A percentile compares a stretch with the other conserved stretches of the same genome.
phyloP scores from a whole-genome alignment of 2,888 invertebrate genomes.

The Hydraecia micacea region DNA sequence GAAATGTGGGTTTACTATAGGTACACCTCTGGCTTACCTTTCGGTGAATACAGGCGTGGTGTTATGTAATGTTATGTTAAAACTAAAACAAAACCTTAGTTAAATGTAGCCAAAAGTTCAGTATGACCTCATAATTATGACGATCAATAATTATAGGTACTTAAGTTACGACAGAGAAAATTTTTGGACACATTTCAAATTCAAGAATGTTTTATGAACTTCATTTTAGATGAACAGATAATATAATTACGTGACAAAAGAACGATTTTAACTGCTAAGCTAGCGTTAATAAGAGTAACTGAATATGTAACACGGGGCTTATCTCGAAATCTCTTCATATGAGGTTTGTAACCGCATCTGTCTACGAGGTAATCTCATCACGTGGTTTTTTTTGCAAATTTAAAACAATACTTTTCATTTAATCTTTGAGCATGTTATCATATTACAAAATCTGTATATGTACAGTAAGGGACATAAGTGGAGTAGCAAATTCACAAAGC shows the following conservation, averaged over 20 bases:
- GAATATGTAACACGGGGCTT: constrained; percentile 32
- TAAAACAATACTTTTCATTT: constrained; percentile 10
- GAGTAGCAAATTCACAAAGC: too few species aligned
- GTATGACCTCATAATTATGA: neutral
- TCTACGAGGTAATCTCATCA: neutral
- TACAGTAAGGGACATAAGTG: too few species aligned
- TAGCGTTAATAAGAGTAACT: constrained; percentile 33
- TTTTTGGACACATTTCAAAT: constrained; percentile 8
- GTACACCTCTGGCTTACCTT: too few species aligned
- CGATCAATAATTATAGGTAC: constrained; percentile 18
- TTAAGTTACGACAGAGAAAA: constrained; percentile 5
- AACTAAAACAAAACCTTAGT: too few species aligned
- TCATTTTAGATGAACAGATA: constrained; percentile 29
- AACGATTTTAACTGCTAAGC: constrained; percentile 12
- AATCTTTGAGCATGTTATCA: neutral
- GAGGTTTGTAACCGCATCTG: constrained; percentile 18
- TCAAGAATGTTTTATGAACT: constrained; percentile 19
- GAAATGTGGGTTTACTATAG: too few species aligned
- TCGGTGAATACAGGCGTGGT: too few species aligned
- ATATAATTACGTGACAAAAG: constrained; percentile 46
- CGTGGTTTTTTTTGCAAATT: constrained; percentile 10
- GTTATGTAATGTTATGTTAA: too few species aligned
- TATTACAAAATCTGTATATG: neutral
- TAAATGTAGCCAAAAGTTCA: neutral
- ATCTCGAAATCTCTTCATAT: constrained; percentile 26